Percentiles rank a stretch among this genome's conserved stretches.
Evolutionary conservation across 2,797 vertebrate species (phyloP).

Genomic region (Aulostomus chinensis): DNA sequence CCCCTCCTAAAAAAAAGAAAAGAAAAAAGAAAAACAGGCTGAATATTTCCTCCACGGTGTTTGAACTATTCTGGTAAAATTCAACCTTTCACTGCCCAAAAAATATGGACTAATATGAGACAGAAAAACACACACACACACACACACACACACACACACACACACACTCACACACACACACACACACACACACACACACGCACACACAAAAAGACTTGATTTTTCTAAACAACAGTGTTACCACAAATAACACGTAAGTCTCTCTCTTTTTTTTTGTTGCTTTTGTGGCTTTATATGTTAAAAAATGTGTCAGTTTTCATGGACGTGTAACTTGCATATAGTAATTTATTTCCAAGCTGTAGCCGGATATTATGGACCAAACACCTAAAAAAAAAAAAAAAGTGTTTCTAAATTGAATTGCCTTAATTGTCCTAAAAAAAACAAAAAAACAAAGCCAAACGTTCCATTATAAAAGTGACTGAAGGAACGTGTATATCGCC

Average conservation of each 20-base stretch:
- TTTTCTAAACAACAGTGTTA: conserved; percentile 94
- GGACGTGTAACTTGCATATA: conserved; percentile 98
- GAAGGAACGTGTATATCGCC: conserved; percentile 94
- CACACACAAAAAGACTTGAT: conserved; percentile 81
- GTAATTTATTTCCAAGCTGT: conserved; percentile 99
- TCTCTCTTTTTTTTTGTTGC: conserved; percentile 49
- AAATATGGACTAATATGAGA: conserved; percentile 76
- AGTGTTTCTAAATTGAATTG: conserved; percentile 92
- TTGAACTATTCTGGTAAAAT: conserved; percentile 63
- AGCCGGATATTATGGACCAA: conserved; percentile 97
- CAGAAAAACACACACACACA: conserved; percentile 65
- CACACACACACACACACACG: conserved; percentile 67
- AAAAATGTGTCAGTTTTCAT: conserved; percentile 82
- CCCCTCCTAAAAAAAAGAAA: neutral
- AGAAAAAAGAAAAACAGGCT: conserved; percentile 10
- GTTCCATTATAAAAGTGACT: conserved; percentile 86
- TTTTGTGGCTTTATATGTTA: conserved; percentile 79
- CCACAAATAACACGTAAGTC: conserved; percentile 97
- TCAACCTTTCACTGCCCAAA: conserved; percentile 49
- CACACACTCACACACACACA: conserved; percentile 69
- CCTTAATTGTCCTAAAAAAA: conserved; percentile 84
- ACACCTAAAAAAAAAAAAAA: conserved; percentile 84
- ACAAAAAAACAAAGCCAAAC: conserved; percentile 74
- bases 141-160: conserved; percentile 76
- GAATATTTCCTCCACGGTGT: conserved; percentile 48